phyloP scores from a whole-genome alignment of 1,140 invertebrate species.

The Drosophila funebris region DNA sequence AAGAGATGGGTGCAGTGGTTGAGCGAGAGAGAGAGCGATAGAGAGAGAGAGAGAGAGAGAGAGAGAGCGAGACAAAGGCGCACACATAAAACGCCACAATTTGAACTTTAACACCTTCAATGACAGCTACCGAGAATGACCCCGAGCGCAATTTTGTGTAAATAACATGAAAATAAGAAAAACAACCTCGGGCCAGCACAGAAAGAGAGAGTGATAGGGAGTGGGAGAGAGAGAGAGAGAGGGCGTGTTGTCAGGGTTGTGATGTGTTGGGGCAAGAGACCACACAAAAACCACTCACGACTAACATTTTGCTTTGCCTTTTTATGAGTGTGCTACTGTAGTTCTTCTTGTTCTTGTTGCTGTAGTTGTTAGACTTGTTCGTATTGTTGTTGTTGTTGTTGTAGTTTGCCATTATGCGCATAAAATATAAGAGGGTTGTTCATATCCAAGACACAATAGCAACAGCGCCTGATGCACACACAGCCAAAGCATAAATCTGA shows the following conservation, averaged over 20 bases:
- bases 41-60: neutral
- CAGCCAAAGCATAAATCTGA: conserved; percentile 67
- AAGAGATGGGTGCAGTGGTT: too few species aligned
- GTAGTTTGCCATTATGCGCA: conserved; percentile 80
- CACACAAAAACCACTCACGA: conserved; percentile 43
- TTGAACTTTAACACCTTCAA: conserved; percentile 81
- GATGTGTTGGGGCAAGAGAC: neutral
- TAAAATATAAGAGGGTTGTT: conserved; percentile 82
- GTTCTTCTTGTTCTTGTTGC: neutral
- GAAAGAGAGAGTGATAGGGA: neutral
- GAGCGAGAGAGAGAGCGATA: neutral
- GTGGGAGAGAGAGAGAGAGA: too few species aligned
- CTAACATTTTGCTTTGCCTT: conserved; percentile 44
- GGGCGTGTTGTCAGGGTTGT: neutral
- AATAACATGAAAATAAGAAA: conserved; percentile 81
- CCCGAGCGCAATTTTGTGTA: conserved; percentile 78
- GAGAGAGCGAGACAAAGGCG: neutral
- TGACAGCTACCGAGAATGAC: conserved; percentile 72
- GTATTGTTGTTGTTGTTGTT: conserved; percentile 30
- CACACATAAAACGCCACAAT: conserved; percentile 56
- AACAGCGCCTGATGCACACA: conserved; percentile 40
- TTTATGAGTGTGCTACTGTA: conserved; percentile 38
- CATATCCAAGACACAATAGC: conserved; percentile 74
- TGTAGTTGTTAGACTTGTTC: too few species aligned
- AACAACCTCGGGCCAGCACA: conserved; percentile 69